Conservation (phyloP, 1,140 invertebrate species). For the Aphis craccivora region DNA sequence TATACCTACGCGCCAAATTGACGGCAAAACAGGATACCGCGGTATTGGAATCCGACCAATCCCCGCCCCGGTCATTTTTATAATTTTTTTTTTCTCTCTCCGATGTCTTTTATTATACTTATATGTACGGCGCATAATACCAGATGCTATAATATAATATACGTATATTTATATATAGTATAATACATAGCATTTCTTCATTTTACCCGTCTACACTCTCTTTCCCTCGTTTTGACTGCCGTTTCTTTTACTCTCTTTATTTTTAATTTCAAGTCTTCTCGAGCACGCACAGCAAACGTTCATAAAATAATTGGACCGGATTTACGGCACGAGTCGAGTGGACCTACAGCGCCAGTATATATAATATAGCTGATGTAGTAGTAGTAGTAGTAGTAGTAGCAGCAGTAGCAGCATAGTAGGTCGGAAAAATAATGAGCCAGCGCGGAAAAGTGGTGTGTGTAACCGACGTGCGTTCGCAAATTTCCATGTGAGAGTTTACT, state of each 20-base stretch:
- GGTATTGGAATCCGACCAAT: not conserved
- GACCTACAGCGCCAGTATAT: not conserved
- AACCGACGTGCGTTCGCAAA: constrained; percentile 10
- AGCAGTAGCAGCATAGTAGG: too few relatives aligned
- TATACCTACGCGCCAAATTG: not conserved
- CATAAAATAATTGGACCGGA: constrained; percentile 42
- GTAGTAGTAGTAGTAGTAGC: not conserved
- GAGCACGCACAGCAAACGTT: not conserved
- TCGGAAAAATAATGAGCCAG: constrained; percentile 18
- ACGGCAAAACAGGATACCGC: not conserved
- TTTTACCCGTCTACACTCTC: not conserved
- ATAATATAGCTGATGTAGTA: not conserved
- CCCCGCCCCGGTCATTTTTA: not conserved
- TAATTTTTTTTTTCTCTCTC: not conserved
- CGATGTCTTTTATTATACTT: not conserved
- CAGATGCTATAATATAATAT: not conserved
- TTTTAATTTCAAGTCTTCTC: constrained; percentile 27
- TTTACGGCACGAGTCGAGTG: constrained; percentile 33
- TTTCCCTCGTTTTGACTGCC: not conserved
- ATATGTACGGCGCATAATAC: not conserved
- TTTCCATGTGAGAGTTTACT: not conserved
- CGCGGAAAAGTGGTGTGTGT: constrained; percentile 24
- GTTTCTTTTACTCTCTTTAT: not conserved
- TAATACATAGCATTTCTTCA: not conserved
- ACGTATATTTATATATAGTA: not conserved